Percentiles rank a stretch among this genome's conserved stretches.
These are phyloP conservation scores for Sycophila texana DNA, from an alignment of 2,888 invertebrate species.

Conservation along the genomic window DNA sequence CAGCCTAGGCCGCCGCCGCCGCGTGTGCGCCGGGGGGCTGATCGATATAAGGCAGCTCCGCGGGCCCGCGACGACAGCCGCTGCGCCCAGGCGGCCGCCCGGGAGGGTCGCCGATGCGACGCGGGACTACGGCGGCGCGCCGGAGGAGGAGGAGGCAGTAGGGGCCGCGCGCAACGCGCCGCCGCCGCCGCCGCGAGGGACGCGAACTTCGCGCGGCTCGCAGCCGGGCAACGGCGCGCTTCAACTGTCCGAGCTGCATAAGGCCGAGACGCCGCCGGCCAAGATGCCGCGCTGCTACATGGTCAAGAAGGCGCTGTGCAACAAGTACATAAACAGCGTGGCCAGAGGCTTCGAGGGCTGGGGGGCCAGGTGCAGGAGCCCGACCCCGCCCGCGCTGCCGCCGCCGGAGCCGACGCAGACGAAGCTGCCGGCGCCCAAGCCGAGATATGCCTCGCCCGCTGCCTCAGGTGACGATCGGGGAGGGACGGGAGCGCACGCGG, in stretches of 20 bases:
- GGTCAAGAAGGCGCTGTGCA: constrained; percentile 82
- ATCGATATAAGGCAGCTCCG: not conserved
- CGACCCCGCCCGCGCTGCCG: constrained; percentile 39
- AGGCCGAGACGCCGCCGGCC: constrained; percentile 53
- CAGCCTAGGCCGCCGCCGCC: not conserved
- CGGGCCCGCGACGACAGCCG: too few relatives aligned
- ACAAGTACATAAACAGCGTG: constrained; percentile 74
- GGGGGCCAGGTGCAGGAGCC: constrained; percentile 38
- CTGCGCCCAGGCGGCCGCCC: too few relatives aligned
- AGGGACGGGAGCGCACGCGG: not conserved
- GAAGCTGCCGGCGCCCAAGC: constrained; percentile 49
- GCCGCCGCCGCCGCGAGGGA: not conserved
- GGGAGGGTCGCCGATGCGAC: too few relatives aligned
- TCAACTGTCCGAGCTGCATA: not conserved
- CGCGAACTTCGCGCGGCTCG: not conserved
- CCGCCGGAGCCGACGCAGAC: constrained; percentile 16
- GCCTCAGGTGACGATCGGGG: constrained; percentile 30
- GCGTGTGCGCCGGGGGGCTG: not conserved
- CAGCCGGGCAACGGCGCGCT: not conserved
- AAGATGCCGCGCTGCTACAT: constrained; percentile 87
- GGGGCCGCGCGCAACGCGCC: not conserved
- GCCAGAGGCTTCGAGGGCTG: constrained; percentile 70
- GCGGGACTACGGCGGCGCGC: not conserved
- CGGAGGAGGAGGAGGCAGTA: not conserved
- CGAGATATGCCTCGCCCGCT: constrained; percentile 43